A percentile compares a stretch with the other conserved stretches of the same genome.
These are phyloP conservation scores for Caenorhabditis sp. DNA, from an alignment of 2,888 invertebrate genomes.

Conservation along the genomic window DNA sequence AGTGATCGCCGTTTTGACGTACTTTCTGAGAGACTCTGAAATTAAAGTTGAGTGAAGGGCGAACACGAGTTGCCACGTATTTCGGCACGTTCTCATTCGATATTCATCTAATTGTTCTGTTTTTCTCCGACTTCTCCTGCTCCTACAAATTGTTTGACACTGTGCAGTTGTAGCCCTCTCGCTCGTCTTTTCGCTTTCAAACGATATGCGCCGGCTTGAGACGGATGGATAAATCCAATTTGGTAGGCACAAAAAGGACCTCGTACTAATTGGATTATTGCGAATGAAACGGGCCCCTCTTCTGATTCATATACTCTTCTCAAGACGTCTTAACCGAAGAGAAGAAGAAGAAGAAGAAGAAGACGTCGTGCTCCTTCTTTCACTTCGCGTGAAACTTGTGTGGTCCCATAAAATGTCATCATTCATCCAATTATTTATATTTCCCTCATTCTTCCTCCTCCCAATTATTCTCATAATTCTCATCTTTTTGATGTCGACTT, in stretches of 20 bases:
- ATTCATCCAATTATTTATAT: neutral
- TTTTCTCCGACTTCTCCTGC: conserved; percentile 11
- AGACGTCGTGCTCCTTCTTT: neutral
- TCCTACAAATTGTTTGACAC: neutral
- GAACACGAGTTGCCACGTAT: neutral
- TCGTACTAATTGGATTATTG: conserved; percentile 33
- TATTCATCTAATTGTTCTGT: conserved; percentile 55
- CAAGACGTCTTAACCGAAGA: too few species aligned
- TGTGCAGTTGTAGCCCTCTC: neutral
- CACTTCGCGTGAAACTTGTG: too few species aligned
- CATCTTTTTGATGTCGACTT: too few species aligned
- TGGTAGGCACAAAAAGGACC: conserved; percentile 22
- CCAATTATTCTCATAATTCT: too few species aligned
- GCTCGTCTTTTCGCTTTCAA: conserved; percentile 18
- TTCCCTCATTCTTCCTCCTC: neutral
- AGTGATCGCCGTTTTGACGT: too few species aligned
- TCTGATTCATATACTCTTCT: conserved; percentile 32
- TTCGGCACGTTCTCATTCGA: conserved; percentile 37
- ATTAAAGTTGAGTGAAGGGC: too few species aligned
- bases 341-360: neutral
- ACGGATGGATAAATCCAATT: conserved; percentile 31
- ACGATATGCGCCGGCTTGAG: neutral
- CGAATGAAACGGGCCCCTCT: neutral
- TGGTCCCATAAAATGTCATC: neutral
- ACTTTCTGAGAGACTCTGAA: too few species aligned